These are phyloP conservation scores for Hippocampus abdominalis DNA, from an alignment of 2,113 vertebrate genomes.

Conservation along the genomic window DNA sequence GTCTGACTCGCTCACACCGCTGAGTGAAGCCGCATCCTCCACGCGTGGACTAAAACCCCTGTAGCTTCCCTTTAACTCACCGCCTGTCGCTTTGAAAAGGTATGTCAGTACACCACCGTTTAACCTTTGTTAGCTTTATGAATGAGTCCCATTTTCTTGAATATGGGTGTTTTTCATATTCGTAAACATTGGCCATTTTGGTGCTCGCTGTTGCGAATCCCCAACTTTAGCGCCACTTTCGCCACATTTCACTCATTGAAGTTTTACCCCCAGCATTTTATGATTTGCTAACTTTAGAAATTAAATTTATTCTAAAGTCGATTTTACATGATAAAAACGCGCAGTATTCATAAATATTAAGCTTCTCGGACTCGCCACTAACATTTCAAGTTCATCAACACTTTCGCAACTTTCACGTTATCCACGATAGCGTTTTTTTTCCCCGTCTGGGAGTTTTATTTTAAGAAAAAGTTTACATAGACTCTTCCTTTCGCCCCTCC, in stretches of 20 bases:
- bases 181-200: background rate
- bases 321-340: background rate
- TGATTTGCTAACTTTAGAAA: background rate
- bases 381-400: background rate
- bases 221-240: background rate
- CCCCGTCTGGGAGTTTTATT: no score
- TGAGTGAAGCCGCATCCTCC: conserved; percentile 27
- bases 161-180: background rate
- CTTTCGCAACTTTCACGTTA: background rate
- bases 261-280: background rate
- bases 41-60: conserved; percentile 51
- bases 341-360: background rate
- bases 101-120: background rate
- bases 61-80: background rate
- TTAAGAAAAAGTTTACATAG: conserved; percentile 31
- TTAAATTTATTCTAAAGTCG: background rate
- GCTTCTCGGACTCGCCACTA: background rate
- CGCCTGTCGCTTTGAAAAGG: background rate
- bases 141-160: background rate
- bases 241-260: background rate
- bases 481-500: conserved; percentile 41
- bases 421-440: no score
- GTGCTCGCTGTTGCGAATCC: background rate
- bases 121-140: no score
- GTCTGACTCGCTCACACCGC: conserved; percentile 28